Evolutionary conservation across 2,113 vertebrate genomes (phyloP), one percentile per base, ranked within the genome.

Genomic region (Dromiciops gliroides): DNA sequence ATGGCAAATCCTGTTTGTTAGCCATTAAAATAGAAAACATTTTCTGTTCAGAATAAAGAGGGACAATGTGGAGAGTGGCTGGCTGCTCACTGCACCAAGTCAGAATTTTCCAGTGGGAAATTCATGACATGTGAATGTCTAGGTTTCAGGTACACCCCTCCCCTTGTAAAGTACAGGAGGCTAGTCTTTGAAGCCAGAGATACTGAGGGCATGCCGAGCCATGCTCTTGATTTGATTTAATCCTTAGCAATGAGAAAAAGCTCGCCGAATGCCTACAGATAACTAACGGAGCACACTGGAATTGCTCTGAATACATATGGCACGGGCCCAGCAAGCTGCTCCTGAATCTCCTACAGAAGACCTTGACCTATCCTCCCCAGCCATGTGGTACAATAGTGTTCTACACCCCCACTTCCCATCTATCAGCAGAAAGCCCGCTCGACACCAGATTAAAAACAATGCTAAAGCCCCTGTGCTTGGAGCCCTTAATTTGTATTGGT

Each of bases 401-500:
- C 97, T 95, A 92, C 93, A 97, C 97, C 96, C 95, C 95, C 44
- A 25, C 92, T 95, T 96, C 94, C 93, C 75, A 94, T 56, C 93
- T 93, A 94, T 97, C 96, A 90, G 95, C 95, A 91, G 94, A 96
- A 98, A 97, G 94, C 90, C 47, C 51, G 94, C 28, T 83, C 95
- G 89, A 75, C 94, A 97, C 97, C 97, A 95, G 97, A 98, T 94
- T 94, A 93, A 83, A 97, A 97, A 97, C 95, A 26, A 83, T 51
- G 31, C 75, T 89, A 95, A 97, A 96, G 91, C 51, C 89, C 37
- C 91, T 23, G 0, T 88, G 95, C 97, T 88, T 92, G 37, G 0
- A 97, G 98, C 97, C 28, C 91, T 98, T 97, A 25, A 97, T 98
- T 98, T 98, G 98, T 98, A 98, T 96, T 90, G 96, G 97, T 96